Percentiles rank a stretch among this genome's conserved stretches.
phyloP scores from a whole-genome alignment of 2,113 vertebrate species.

The Copsychus sechellarum region DNA sequence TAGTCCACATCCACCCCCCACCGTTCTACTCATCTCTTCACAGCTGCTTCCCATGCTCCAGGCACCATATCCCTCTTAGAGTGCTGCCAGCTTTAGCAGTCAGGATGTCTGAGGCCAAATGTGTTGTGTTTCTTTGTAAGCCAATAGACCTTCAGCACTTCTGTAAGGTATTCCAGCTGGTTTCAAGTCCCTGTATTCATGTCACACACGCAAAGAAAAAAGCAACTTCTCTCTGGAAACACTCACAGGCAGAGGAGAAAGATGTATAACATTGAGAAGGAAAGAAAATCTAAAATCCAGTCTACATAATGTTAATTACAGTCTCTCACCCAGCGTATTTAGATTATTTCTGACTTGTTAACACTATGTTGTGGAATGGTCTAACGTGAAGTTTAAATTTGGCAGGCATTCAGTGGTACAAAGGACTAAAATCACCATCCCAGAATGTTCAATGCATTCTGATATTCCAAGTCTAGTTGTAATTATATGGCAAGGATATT shows the following conservation, averaged over 20 bases:
- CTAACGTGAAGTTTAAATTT: constrained; percentile 8
- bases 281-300: neutral
- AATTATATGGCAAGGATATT: neutral
- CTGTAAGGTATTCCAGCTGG: neutral
- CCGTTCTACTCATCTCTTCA: neutral
- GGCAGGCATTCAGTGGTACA: neutral
- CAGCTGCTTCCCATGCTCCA: neutral
- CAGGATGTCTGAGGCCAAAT: neutral
- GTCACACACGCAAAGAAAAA: neutral
- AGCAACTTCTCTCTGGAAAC: neutral
- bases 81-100: neutral
- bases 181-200: neutral
- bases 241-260: neutral
- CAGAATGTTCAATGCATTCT: neutral
- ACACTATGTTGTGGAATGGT: neutral
- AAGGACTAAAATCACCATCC: neutral
- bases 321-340: neutral
- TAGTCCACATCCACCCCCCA: neutral
- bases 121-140: neutral
- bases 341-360: neutral
- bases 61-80: neutral
- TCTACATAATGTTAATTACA: neutral
- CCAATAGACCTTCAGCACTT: neutral
- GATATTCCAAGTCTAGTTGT: neutral
- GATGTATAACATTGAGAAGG: neutral